A percentile compares a stretch with the other conserved stretches of the same genome.
phyloP scores from a whole-genome alignment of 2,113 vertebrate genomes.

The Limnothrissa miodon region DNA sequence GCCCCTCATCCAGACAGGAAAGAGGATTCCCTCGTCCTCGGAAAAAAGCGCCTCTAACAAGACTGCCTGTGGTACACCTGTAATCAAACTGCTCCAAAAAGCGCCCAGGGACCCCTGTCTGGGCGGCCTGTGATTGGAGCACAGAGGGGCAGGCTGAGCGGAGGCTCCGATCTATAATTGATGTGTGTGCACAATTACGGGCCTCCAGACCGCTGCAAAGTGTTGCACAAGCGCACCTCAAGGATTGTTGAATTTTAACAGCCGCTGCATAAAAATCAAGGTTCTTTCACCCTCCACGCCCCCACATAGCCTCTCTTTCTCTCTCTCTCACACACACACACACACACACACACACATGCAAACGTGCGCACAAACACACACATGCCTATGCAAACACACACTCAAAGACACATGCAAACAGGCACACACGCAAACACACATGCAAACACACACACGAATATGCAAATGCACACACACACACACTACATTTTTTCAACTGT shows the following conservation, averaged over 20 bases:
- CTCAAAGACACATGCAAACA: background rate
- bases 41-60: constrained; percentile 73
- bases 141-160: constrained; percentile 69
- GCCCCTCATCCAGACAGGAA: constrained; percentile 50
- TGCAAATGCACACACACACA: background rate
- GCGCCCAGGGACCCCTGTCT: constrained; percentile 66
- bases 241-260: constrained; percentile 83
- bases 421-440: constrained; percentile 5
- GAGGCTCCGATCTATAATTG: constrained; percentile 82
- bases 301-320: no score
- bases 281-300: constrained; percentile 47
- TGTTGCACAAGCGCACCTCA: constrained; percentile 78
- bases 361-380: background rate
- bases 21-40: constrained; percentile 51
- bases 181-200: constrained; percentile 85
- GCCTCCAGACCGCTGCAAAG: constrained; percentile 82
- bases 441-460: no score
- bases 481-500: background rate
- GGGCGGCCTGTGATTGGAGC: constrained; percentile 73
- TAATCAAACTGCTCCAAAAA: constrained; percentile 80
- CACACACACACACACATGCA: background rate
- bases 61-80: constrained; percentile 78
- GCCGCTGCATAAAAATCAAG: constrained; percentile 80
- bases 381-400: background rate
- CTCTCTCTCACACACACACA: no score